A percentile compares a stretch with the other conserved stretches of the same genome.
These are phyloP conservation scores for Cheirogaleus medius DNA, from an alignment of 2,113 vertebrate species.

Conservation along the genomic window DNA sequence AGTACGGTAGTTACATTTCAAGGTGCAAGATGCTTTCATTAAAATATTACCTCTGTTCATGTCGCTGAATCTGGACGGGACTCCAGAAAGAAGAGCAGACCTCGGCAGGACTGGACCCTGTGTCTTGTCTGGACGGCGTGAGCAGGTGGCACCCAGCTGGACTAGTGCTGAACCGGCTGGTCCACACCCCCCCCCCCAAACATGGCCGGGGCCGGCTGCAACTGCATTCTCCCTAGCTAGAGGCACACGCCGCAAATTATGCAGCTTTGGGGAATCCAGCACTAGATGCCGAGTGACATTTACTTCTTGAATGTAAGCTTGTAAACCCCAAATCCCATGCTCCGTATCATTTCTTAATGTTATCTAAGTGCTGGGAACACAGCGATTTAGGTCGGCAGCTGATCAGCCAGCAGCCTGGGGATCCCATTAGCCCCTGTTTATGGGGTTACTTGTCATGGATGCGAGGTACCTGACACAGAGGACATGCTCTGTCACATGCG, in stretches of 20 bases:
- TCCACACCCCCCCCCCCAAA: rapidly evolving
- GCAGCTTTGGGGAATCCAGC: background rate
- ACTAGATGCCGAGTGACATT: background rate
- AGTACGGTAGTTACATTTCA: background rate
- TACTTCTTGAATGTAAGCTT: background rate
- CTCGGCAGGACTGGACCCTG: too few species aligned
- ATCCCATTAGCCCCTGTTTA: rapidly evolving
- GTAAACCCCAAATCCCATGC: background rate
- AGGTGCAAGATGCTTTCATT: background rate
- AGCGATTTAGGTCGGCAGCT: background rate
- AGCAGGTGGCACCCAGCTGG: rapidly evolving
- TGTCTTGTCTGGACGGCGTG: background rate
- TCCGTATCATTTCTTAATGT: background rate
- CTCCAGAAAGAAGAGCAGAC: background rate
- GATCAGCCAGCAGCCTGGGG: background rate
- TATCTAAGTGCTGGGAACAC: background rate
- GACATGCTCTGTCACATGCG: rapidly evolving
- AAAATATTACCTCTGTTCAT: background rate
- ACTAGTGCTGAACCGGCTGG: rapidly evolving
- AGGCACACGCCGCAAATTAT: background rate
- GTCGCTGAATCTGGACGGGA: background rate
- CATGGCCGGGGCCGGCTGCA: background rate
- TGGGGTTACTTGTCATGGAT: background rate
- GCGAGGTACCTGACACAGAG: background rate
- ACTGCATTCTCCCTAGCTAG: too few species aligned